Base-by-base conservation (phyloP, 2,888 invertebrate genomes). In the Chelonus formosanus region DNA sequence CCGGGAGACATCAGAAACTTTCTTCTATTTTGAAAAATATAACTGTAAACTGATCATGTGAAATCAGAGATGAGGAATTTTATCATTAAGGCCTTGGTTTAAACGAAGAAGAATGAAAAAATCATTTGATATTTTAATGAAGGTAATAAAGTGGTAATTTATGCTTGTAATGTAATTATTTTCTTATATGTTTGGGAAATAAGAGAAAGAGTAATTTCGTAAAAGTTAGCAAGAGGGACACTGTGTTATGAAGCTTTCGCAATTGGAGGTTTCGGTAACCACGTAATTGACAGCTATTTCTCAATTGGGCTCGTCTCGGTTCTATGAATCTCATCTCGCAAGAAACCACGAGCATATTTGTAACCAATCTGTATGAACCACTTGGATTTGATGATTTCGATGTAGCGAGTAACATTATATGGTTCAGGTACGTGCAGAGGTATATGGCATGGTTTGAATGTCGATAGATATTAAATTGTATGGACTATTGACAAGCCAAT, bases 401-500 rank as follows among this genome's bases (percentile, higher is more conserved):
- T 20, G 20, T 20, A 20, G 20, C 20, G 20, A 20, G 20, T 1
- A 2, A 20, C 20, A 20, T 20, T 20, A 20, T 20, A 20, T 20
- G 20, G 20, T 20, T 20, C 20, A 20, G 20, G 20, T 20, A 20
- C 20, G 20, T 20, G 20, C 20, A 20, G 40, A 36, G 36, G 20
- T 45, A 52, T 35, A 31, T 20, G 20, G 40, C 6, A 40, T 40
- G 4, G 32, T 53, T 31, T 45, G 32, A 10, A 43, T 61, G 44
- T 54, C 50, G 6, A 32, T 10, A 44, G 55, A 44, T 36, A 55
- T 44, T 45, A 48, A 65, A 52, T 54, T 57, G 20, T 48, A 63
- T 62, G 63, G 66, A 69, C 68, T 67, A 67, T 70, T 67, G 67
- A 69, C 67, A 69, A 65, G 67, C 67, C 66, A 58, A 68, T 70